Percentiles rank a stretch among this genome's conserved stretches.
Evolutionary conservation across 2,888 invertebrate species (phyloP).

Genomic region (Meandrusa payeni): DNA sequence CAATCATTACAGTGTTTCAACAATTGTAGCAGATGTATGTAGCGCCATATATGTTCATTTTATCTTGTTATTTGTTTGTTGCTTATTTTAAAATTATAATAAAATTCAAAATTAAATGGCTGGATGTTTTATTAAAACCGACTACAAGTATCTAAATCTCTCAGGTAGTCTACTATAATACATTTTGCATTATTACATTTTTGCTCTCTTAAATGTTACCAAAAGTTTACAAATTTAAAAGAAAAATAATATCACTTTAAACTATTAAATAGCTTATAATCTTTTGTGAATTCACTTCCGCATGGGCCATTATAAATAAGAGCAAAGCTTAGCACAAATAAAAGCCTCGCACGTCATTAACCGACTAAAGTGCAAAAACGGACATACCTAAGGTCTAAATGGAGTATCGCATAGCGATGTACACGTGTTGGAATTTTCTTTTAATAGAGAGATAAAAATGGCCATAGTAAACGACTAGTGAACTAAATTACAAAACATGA

Average conservation of each 20-base stretch:
- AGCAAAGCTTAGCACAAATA: constrained; percentile 6
- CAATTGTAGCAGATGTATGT: constrained; percentile 56
- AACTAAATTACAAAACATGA: too few relatives aligned
- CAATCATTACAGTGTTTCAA: constrained; percentile 56
- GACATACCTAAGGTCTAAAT: not conserved
- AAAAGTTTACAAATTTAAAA: constrained; percentile 15
- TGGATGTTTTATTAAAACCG: constrained; percentile 68
- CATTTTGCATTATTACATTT: constrained; percentile 8
- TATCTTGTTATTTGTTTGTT: constrained; percentile 79
- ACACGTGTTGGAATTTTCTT: too few relatives aligned
- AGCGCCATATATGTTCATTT: constrained; percentile 62
- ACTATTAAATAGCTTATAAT: constrained; percentile 11
- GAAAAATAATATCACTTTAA: constrained; percentile 6
- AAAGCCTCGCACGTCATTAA: not conserved
- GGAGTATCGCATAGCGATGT: constrained; percentile 9
- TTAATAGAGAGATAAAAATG: too few relatives aligned
- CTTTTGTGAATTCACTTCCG: not conserved
- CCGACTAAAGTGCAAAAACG: not conserved
- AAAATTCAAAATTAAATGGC: constrained; percentile 60
- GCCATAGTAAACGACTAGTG: too few relatives aligned
- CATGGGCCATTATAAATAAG: not conserved
- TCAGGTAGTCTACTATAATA: constrained; percentile 20
- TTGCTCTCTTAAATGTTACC: constrained; percentile 3
- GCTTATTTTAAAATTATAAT: constrained; percentile 77
- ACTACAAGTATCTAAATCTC: constrained; percentile 42